phyloP scores from a whole-genome alignment of 2,797 vertebrate species.

The Pyrocephalus nanus region DNA sequence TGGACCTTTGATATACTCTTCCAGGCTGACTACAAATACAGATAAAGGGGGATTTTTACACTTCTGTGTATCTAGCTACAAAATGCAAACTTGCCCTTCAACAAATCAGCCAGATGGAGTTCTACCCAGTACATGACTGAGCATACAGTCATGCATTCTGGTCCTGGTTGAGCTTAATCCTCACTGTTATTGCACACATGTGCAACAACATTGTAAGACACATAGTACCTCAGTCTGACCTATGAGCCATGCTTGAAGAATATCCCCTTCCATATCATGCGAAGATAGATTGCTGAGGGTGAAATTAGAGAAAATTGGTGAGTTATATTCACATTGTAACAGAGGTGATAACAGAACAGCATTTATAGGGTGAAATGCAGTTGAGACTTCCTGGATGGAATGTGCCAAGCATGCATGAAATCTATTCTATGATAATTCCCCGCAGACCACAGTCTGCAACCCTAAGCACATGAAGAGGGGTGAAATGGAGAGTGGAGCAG shows the following conservation, averaged over 20 bases:
- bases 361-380: neutral
- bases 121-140: neutral
- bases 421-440: neutral
- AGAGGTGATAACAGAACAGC: neutral
- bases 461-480: neutral
- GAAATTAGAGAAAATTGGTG: neutral
- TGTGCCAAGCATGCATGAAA: fast-evolving
- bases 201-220: neutral
- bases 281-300: neutral
- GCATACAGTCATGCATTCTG: neutral
- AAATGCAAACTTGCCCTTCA: slow-evolving; percentile 31
- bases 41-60: neutral
- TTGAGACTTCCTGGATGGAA: neutral
- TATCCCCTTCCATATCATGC: neutral
- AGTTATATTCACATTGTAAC: neutral
- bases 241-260: neutral
- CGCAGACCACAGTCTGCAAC: neutral
- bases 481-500: neutral
- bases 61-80: neutral
- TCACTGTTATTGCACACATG: neutral
- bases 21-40: neutral
- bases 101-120: slow-evolving; percentile 1
- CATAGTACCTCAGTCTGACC: neutral
- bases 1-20: neutral
- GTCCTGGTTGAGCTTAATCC: neutral